phyloP scores from a whole-genome alignment of 2,797 vertebrate species.

The Acanthurus lineatus region DNA sequence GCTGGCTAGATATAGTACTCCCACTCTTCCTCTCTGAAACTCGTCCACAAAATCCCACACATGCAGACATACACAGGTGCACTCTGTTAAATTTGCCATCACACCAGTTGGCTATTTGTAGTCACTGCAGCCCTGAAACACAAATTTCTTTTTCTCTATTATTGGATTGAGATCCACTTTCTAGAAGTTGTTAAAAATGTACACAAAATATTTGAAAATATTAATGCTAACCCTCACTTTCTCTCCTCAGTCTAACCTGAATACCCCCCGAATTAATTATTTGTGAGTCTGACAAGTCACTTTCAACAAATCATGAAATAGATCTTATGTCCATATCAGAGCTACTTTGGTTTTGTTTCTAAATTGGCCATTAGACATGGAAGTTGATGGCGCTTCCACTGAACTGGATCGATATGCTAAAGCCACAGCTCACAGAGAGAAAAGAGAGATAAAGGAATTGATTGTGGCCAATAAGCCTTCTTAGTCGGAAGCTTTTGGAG shows the following conservation, averaged over 20 bases:
- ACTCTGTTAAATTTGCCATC: conserved; percentile 33
- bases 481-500: conserved; percentile 42
- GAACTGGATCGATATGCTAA: conserved; percentile 54
- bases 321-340: conserved; percentile 58
- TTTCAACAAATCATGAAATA: conserved; percentile 45
- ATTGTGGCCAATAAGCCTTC: conserved; percentile 21
- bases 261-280: conserved; percentile 20
- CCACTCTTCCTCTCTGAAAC: conserved; percentile 51
- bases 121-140: conserved; percentile 58
- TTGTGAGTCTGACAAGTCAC: conserved; percentile 22
- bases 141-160: conserved; percentile 22
- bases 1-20: conserved; percentile 77
- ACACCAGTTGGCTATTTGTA: conserved; percentile 50
- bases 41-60: conserved; percentile 42
- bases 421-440: conserved; percentile 37
- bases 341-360: conserved; percentile 53
- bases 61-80: conserved; percentile 37
- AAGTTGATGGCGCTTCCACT: conserved; percentile 52
- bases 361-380: conserved; percentile 62
- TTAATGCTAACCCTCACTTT: background rate
- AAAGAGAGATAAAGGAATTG: conserved; percentile 15
- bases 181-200: conserved; percentile 5
- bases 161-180: conserved; percentile 12
- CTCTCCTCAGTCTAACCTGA: background rate
- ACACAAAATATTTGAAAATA: conserved; percentile 15